Percentiles rank a stretch among this genome's conserved stretches.
These are phyloP conservation scores for Neoitamus cyanurus DNA, from an alignment of 2,888 invertebrate species.

Conservation along the genomic window DNA sequence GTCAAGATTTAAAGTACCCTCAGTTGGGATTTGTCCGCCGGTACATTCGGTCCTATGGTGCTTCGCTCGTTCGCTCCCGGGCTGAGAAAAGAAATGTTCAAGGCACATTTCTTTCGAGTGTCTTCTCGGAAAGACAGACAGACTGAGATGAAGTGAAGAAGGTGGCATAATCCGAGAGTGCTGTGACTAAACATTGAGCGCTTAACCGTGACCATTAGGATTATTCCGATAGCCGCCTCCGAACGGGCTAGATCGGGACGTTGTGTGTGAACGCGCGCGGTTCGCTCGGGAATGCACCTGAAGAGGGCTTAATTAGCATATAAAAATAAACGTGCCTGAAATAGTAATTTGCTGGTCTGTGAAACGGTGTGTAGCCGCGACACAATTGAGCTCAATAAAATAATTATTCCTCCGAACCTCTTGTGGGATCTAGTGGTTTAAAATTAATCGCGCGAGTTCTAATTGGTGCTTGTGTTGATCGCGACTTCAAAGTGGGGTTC, in stretches of 20 bases:
- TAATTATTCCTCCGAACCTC: not conserved
- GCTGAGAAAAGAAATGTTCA: not conserved
- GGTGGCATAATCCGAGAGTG: not conserved
- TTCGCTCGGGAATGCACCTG: not conserved
- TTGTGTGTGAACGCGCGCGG: not conserved
- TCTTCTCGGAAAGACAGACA: not conserved
- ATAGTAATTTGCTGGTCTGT: not conserved
- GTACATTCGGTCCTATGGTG: not conserved
- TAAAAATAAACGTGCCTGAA: conserved; percentile 40
- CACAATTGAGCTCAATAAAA: not conserved
- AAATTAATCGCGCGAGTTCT: conserved; percentile 19
- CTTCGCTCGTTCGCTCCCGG: not conserved
- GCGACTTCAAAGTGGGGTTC: not conserved
- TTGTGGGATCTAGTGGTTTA: conserved; percentile 4
- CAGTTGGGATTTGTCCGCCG: conserved; percentile 40
- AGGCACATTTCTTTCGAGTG: not conserved
- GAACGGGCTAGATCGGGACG: not conserved
- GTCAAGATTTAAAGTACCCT: conserved; percentile 28
- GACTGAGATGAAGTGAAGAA: not conserved
- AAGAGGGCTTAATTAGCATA: conserved; percentile 20
- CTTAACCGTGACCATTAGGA: not conserved
- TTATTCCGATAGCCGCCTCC: not conserved
- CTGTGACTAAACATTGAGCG: not conserved
- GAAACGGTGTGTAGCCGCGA: not conserved
- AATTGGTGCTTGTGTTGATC: conserved; percentile 26